These are phyloP conservation scores for Perccottus glenii DNA, from an alignment of 2,113 vertebrate species.

Conservation along the genomic window DNA sequence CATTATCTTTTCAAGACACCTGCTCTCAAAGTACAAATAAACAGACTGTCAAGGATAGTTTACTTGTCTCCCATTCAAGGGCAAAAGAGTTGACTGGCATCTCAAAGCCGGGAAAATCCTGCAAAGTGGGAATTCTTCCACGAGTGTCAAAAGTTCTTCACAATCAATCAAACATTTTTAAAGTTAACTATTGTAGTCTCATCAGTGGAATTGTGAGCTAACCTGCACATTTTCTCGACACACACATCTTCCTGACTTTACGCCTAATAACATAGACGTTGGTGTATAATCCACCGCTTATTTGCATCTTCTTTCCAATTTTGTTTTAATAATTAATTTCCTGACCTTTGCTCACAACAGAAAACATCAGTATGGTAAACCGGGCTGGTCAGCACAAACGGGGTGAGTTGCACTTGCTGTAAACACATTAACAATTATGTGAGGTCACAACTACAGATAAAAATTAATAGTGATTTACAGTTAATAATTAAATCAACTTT, in stretches of 20 bases:
- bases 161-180: slow-evolving; percentile 7
- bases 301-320: not conserved
- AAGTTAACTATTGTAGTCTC: slow-evolving; percentile 3
- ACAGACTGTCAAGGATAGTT: slow-evolving; percentile 26
- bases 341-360: slow-evolving; percentile 2
- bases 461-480: not conserved
- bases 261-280: not conserved
- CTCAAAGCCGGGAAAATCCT: slow-evolving; percentile 31
- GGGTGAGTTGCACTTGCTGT: no score
- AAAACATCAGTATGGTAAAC: slow-evolving; percentile 5
- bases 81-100: slow-evolving; percentile 36
- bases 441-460: not conserved
- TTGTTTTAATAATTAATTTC: slow-evolving; percentile 10
- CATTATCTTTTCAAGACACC: slow-evolving; percentile 17
- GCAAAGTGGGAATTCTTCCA: slow-evolving; percentile 25
- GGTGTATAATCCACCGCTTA: not conserved
- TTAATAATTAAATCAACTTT: slow-evolving; percentile 13
- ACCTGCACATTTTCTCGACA: not conserved
- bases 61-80: slow-evolving; percentile 38
- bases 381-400: slow-evolving; percentile 4
- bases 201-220: not conserved
- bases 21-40: slow-evolving; percentile 23
- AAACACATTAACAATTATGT: slow-evolving; percentile 6
- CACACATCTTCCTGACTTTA: slow-evolving; percentile 47
- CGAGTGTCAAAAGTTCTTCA: slow-evolving; percentile 7